Conservation (phyloP, 2,797 vertebrate species). For the Lagodon rhomboides region DNA sequence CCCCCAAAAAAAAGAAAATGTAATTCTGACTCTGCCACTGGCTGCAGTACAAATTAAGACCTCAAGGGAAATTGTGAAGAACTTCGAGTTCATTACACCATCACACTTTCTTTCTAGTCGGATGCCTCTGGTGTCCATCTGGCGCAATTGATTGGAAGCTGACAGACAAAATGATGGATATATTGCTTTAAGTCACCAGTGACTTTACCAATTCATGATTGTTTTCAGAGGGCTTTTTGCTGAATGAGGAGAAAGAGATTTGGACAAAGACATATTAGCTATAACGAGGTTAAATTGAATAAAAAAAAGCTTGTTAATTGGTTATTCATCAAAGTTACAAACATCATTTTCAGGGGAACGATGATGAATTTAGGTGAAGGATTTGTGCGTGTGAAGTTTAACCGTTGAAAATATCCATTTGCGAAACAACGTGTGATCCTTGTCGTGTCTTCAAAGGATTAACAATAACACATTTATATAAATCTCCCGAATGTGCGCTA, state of each 20-base stretch:
- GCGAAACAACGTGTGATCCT: constrained; percentile 10
- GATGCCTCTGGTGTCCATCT: constrained; percentile 46
- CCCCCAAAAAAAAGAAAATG: no score
- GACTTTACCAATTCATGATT: constrained; percentile 14
- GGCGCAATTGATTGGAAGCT: constrained; percentile 42
- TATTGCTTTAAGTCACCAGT: constrained; percentile 15
- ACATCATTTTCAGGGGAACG: background rate
- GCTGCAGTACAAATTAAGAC: background rate
- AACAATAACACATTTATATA: constrained; percentile 26
- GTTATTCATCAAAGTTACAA: background rate
- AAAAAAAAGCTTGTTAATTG: background rate
- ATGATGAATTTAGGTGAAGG: background rate
- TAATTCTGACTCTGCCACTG: background rate
- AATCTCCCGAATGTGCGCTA: constrained; percentile 33
- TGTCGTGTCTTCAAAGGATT: constrained; percentile 45
- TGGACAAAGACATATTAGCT: background rate
- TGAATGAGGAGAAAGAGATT: constrained; percentile 16
- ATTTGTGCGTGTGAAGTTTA: constrained; percentile 15
- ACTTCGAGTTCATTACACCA: constrained; percentile 19
- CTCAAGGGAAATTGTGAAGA: background rate
- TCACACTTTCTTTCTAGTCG: constrained; percentile 12
- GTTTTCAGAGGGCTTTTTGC: constrained; percentile 22
- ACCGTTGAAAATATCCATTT: constrained; percentile 17
- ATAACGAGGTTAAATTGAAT: background rate
- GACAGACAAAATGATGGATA: constrained; percentile 45